Percentiles rank a stretch among this genome's conserved stretches.
These are phyloP conservation scores for Poecilia picta DNA, from an alignment of 2,797 vertebrate species.

Conservation along the genomic window DNA sequence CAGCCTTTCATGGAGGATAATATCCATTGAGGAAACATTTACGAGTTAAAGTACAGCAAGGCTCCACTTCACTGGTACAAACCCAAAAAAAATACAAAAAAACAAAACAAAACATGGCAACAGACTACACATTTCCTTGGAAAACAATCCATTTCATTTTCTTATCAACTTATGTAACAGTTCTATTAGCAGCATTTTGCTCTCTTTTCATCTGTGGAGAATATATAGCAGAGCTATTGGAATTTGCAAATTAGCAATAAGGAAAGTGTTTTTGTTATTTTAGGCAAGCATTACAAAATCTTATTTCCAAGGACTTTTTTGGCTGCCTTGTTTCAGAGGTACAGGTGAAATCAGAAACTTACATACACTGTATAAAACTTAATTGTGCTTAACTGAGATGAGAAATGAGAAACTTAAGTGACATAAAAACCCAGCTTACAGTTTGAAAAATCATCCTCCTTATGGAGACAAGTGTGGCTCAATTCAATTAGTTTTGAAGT, in stretches of 20 bases:
- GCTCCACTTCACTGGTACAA: constrained; percentile 13
- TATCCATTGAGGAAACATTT: constrained; percentile 20
- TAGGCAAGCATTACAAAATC: background rate
- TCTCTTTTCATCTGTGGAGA: background rate
- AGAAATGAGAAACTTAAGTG: no score
- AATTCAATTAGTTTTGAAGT: background rate
- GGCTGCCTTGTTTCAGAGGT: background rate
- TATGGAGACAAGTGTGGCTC: background rate
- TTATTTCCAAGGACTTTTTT: background rate
- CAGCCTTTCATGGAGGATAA: constrained; percentile 25
- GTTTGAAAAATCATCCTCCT: no score
- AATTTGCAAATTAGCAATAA: background rate
- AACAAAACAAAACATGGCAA: background rate
- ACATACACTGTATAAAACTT: background rate
- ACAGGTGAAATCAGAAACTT: background rate
- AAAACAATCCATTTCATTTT: constrained; percentile 6
- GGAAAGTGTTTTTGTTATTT: background rate
- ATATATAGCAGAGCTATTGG: background rate
- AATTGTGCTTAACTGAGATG: no score
- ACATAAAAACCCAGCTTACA: no score
- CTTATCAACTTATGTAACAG: background rate
- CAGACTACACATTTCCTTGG: background rate
- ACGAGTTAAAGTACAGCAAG: constrained; percentile 19
- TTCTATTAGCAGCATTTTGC: constrained; percentile 4
- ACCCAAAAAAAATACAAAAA: background rate